A percentile compares a stretch with the other conserved stretches of the same genome.
Evolutionary conservation across 2,113 vertebrate genomes (phyloP).

Genomic region (Lepus americanus): DNA sequence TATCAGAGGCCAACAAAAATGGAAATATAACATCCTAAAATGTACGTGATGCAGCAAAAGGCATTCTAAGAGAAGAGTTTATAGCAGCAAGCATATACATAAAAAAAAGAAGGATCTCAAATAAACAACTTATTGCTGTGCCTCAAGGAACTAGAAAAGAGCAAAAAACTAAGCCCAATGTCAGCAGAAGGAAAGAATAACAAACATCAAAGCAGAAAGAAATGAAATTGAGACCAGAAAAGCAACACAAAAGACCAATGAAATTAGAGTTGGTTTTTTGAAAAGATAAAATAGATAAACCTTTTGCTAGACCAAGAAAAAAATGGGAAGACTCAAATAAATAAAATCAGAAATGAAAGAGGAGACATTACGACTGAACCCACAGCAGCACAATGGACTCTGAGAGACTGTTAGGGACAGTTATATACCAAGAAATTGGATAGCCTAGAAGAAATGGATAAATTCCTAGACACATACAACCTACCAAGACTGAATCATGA

Average conservation of each 20-base stretch:
- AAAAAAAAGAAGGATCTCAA: not conserved
- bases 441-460: not conserved
- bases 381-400: not conserved
- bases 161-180: not conserved
- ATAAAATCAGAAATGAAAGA: conserved; percentile 56
- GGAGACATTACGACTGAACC: not conserved
- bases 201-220: not conserved
- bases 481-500: conserved; percentile 14
- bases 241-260: not conserved
- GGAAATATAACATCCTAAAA: not conserved
- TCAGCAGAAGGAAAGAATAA: not conserved
- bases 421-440: not conserved
- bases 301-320: not conserved
- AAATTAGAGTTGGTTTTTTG: not conserved
- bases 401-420: not conserved
- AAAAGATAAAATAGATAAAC: conserved; percentile 5
- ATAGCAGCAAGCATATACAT: not conserved
- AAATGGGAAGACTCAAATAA: not conserved
- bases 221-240: not conserved
- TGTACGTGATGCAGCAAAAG: not conserved
- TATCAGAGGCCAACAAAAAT: not conserved
- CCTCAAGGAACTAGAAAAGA: not conserved
- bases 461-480: not conserved
- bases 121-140: not conserved
- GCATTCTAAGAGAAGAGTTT: not conserved